Conservation (phyloP, 2,797 vertebrate species). For the Channa striata region DNA sequence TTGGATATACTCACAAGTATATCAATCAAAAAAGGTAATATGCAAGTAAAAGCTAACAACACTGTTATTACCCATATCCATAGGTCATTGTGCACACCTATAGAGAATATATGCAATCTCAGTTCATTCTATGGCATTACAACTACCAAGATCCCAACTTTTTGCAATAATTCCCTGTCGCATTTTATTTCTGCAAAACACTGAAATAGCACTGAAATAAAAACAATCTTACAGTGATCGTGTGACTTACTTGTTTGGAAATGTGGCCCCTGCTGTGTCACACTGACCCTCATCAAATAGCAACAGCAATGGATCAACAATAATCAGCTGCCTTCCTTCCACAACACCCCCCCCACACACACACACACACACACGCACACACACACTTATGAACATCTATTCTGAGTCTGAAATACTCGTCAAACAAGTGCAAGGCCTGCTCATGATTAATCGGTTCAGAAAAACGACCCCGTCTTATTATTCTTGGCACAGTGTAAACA, state of each 20-base stretch:
- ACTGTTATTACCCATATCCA: not conserved
- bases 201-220: not conserved
- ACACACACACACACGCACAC: no score
- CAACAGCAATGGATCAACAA: slow-evolving; percentile 55
- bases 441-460: slow-evolving; percentile 78
- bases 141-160: not conserved
- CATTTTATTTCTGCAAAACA: slow-evolving; percentile 31
- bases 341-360: slow-evolving; percentile 65
- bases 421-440: slow-evolving; percentile 73
- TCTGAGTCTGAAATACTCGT: slow-evolving; percentile 62
- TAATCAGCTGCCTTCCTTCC: slow-evolving; percentile 75
- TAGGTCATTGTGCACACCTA: slow-evolving; percentile 6
- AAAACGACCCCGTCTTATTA: slow-evolving; percentile 74
- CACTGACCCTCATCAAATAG: slow-evolving; percentile 48
- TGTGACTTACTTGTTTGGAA: slow-evolving; percentile 23
- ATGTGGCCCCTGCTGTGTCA: slow-evolving; percentile 48
- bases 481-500: slow-evolving; percentile 80
- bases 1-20: not conserved
- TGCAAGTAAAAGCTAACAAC: no score
- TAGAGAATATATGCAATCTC: slow-evolving; percentile 8
- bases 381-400: slow-evolving; percentile 67
- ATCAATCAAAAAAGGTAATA: slow-evolving; percentile 22
- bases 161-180: not conserved
- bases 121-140: not conserved
- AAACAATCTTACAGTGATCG: slow-evolving; percentile 11